Conservation (phyloP, 2,113 vertebrate genomes). For the Globicephala melas region DNA sequence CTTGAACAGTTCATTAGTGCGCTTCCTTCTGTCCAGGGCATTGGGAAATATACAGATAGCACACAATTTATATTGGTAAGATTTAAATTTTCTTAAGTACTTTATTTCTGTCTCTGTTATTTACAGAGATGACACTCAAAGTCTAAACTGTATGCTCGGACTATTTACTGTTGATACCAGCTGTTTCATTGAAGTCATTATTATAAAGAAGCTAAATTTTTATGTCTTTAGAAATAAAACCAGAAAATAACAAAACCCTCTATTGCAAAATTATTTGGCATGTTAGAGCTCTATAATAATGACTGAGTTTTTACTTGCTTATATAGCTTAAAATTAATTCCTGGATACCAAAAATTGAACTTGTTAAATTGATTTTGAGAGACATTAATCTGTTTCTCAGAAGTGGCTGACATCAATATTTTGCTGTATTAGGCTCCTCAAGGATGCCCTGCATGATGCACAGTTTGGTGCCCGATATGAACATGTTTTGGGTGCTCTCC, state of each 20-base stretch:
- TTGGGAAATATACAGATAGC: slow-evolving; percentile 93
- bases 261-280: not conserved
- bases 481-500: slow-evolving; percentile 91
- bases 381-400: not conserved
- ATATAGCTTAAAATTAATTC: slow-evolving; percentile 33
- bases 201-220: slow-evolving; percentile 4
- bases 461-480: slow-evolving; percentile 92
- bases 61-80: slow-evolving; percentile 96
- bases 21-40: slow-evolving; percentile 93
- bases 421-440: slow-evolving; percentile 91
- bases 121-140: not conserved
- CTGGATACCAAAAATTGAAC: not conserved
- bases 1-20: slow-evolving; percentile 91
- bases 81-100: slow-evolving; percentile 17
- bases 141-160: not conserved
- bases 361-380: not conserved
- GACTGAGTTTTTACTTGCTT: slow-evolving; percentile 18
- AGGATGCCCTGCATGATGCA: slow-evolving; percentile 93
- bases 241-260: not conserved
- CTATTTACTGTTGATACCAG: not conserved
- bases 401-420: slow-evolving; percentile 54
- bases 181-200: slow-evolving; percentile 16
- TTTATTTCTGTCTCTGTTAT: slow-evolving; percentile 37
- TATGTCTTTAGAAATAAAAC: slow-evolving; percentile 39
- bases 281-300: not conserved